Evolutionary conservation across 2,888 invertebrate genomes (phyloP).

Genomic region (Eupithecia abbreviata): DNA sequence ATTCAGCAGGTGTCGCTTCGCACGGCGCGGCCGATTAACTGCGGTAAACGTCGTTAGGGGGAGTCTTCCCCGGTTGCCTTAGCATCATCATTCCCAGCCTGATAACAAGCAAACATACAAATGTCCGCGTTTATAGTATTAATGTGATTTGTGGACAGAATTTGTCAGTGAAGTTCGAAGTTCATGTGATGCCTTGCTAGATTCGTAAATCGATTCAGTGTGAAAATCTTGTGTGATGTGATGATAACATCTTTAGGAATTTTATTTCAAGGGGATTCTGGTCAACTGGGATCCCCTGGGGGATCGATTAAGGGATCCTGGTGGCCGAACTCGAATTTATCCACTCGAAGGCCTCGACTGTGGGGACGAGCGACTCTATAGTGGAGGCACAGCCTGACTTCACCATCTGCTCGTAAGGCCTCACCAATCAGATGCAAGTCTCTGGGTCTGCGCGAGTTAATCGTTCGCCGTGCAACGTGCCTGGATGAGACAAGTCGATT

Average conservation of each 20-base stretch:
- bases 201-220: too few relatives aligned
- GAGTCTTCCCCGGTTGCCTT: not conserved
- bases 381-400: not conserved
- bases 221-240: too few relatives aligned
- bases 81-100: not conserved
- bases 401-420: not conserved
- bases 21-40: slow-evolving; percentile 17
- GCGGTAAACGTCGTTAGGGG: not conserved
- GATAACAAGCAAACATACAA: not conserved
- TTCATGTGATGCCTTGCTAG: too few relatives aligned
- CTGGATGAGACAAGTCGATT: too few relatives aligned
- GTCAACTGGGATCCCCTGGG: too few relatives aligned
- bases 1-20: slow-evolving; percentile 30
- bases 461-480: too few relatives aligned
- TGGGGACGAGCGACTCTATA: not conserved
- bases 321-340: not conserved
- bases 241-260: too few relatives aligned
- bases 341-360: not conserved
- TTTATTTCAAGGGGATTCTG: too few relatives aligned
- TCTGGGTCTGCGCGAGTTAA: not conserved
- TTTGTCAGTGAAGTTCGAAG: too few relatives aligned
- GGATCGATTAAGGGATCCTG: too few relatives aligned
- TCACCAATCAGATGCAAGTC: not conserved
- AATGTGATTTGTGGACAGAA: too few relatives aligned
- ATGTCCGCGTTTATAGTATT: too few relatives aligned